Evolutionary conservation across 2,888 invertebrate species (phyloP), one percentile per base, ranked within the genome.

Genomic region (Apamea monoglypha): DNA sequence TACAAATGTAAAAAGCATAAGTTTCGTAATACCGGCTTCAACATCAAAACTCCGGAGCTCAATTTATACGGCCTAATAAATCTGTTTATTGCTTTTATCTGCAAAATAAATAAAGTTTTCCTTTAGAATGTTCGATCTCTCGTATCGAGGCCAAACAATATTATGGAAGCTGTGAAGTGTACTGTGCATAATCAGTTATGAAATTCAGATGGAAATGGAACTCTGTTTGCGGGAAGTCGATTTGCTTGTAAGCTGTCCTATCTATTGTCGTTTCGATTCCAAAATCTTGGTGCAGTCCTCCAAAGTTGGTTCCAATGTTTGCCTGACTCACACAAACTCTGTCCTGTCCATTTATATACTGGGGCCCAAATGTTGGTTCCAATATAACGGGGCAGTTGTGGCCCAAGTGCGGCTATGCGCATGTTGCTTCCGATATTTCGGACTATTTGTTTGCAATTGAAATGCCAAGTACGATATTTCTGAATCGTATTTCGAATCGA

Each of bases 31-130:
- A 81, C 21, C 47, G 25, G 32, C 40, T 75, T 72, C n/a, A 56
- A 81, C 66, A 85, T 70, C 69, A 73, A 63, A 85, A 85, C 82
- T 85, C 70, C 73, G 47, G 56, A 85, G 74, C 85, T 56, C 61
- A 63, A 85, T 61, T 85, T 76, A 53, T 50, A 74, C 56, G 59
- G 25, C 16, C 44, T 50, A 84, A 85, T 84, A 84, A 85, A 81
- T 85, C 61, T 66, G 63, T 84, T 83, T 73, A 83, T 67, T 63
- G 66, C 32, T 80, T 25, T 32, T 75, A 72, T 74, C 71, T 74
- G 32, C 53, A 16, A 47, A 70, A 74, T 74, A 80, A 72, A 84
- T 63, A 84, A 79, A 84, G 61, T 80, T 61, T 63, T 21, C 7
- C 74, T 79, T 47, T 69, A 64, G 64, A 84, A 53, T 70, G n/a